These are phyloP conservation scores for Circaetus cinerascens DNA, from an alignment of 2,113 vertebrate genomes.

Conservation along the genomic window DNA sequence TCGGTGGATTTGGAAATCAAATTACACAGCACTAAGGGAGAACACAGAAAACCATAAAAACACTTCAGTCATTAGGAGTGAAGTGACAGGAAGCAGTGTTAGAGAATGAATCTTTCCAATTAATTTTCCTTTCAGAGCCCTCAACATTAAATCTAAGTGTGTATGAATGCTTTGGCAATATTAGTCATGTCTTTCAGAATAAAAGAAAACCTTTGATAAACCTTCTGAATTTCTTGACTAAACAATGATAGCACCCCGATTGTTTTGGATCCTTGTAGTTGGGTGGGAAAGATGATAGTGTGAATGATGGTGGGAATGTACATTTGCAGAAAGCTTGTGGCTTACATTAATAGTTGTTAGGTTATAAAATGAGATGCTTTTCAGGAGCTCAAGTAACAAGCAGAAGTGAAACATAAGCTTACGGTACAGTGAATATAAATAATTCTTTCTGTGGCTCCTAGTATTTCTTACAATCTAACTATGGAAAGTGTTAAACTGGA, in stretches of 20 bases:
- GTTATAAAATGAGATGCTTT: background rate
- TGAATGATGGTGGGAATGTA: background rate
- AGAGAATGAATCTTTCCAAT: background rate
- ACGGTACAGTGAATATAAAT: background rate
- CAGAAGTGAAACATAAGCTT: background rate
- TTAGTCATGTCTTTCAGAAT: background rate
- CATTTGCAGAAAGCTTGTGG: background rate
- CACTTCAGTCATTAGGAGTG: conserved; percentile 20
- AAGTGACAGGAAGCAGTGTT: conserved; percentile 24
- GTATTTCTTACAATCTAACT: background rate
- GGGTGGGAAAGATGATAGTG: background rate
- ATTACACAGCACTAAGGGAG: background rate
- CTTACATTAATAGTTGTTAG: background rate
- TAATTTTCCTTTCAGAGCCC: conserved; percentile 3
- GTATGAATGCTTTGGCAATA: background rate
- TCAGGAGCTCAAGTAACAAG: background rate
- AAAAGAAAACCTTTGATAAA: background rate
- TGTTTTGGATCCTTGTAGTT: background rate
- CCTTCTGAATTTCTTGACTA: background rate
- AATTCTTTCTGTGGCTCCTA: conserved; percentile 13
- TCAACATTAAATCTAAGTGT: background rate
- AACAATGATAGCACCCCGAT: background rate
- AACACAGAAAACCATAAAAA: conserved; percentile 19
- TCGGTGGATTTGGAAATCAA: background rate
- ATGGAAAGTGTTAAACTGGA: background rate